A percentile compares a stretch with the other conserved stretches of the same genome.
Conservation (phyloP, 2,113 vertebrate genomes). For the Patagioenas fasciata region DNA sequence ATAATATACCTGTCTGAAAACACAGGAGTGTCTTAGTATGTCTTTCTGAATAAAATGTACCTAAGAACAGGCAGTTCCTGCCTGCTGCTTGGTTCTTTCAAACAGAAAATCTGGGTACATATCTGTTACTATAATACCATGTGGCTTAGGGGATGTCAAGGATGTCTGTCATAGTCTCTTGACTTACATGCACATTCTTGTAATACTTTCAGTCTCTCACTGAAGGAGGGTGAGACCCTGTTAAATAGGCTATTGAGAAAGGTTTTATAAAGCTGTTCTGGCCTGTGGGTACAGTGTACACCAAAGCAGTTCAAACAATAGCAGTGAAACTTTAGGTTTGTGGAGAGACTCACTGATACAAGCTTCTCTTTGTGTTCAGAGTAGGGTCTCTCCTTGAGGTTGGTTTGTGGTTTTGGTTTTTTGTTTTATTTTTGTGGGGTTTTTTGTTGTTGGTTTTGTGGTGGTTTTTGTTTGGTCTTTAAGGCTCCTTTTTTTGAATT, state of each 20-base stretch:
- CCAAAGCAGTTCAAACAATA: neutral
- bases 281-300: neutral
- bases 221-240: neutral
- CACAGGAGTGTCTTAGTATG: neutral
- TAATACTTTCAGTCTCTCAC: neutral
- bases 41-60: neutral
- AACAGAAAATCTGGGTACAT: neutral
- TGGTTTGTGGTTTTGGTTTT: no score
- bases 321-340: neutral
- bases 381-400: neutral
- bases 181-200: neutral
- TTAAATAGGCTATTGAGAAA: neutral
- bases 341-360: neutral
- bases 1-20: neutral
- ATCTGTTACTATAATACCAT: neutral
- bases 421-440: no score
- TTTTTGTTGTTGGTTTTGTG: no score
- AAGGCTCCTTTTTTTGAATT: neutral
- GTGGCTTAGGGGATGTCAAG: neutral
- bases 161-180: neutral
- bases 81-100: neutral
- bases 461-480: neutral
- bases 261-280: neutral
- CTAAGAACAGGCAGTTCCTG: neutral
- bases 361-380: neutral